These are phyloP conservation scores for Listronotus bonariensis DNA, from an alignment of 1,140 invertebrate genomes.

Conservation along the genomic window DNA sequence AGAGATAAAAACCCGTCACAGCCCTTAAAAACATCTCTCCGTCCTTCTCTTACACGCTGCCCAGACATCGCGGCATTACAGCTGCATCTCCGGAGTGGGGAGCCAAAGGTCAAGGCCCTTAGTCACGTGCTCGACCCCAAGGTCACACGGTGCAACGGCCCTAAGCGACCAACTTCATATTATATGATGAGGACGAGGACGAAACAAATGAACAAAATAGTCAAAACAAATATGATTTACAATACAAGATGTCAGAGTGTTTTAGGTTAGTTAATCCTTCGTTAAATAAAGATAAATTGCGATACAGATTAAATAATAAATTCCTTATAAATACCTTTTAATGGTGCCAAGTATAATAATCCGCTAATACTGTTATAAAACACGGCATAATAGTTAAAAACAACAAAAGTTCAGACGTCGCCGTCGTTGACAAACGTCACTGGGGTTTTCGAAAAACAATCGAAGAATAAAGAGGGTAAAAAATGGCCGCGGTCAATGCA, in stretches of 20 bases:
- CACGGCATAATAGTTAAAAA: not conserved
- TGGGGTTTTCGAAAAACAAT: too few species aligned
- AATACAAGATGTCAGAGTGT: too few species aligned
- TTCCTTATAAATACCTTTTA: constrained; percentile 10
- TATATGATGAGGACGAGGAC: not conserved
- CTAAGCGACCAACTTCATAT: constrained; percentile 3
- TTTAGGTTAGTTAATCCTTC: too few species aligned
- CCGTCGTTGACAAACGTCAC: too few species aligned
- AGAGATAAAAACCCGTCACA: constrained; percentile 5
- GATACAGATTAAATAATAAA: not conserved
- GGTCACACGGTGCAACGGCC: constrained; percentile 33
- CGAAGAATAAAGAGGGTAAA: too few species aligned
- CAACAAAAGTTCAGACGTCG: not conserved
- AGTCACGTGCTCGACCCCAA: constrained; percentile 37
- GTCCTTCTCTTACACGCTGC: not conserved
- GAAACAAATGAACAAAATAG: too few species aligned
- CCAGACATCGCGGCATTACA: constrained; percentile 15
- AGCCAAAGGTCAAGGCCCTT: constrained; percentile 42
- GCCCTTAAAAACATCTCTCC: constrained; percentile 1
- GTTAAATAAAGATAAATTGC: too few species aligned
- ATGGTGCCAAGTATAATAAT: not conserved
- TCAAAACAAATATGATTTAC: too few species aligned
- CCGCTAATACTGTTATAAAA: constrained; percentile 7
- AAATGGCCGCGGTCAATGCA: too few species aligned
- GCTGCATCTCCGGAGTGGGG: not conserved